These are phyloP conservation scores for Leucoraja ocellata DNA, from an alignment of 2,797 vertebrate species.

Conservation along the genomic window DNA sequence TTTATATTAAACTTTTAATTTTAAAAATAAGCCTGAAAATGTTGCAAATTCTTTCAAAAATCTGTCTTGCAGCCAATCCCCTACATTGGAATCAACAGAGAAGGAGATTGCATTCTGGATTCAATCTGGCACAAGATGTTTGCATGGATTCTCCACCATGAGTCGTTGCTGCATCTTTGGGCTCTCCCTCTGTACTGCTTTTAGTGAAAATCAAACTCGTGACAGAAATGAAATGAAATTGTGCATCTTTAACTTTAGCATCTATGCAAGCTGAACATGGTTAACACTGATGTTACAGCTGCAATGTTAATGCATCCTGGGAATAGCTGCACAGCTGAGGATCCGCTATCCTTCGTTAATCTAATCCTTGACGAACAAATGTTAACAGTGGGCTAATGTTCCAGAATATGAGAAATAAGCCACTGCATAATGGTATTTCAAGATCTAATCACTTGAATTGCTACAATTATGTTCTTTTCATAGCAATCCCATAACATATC, in stretches of 20 bases:
- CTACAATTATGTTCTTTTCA: background rate
- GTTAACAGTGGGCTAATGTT: background rate
- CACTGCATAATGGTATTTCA: background rate
- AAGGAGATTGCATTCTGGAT: too few relatives aligned
- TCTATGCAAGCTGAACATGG: background rate
- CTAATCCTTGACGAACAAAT: background rate
- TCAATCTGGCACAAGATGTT: too few relatives aligned
- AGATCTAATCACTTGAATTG: background rate
- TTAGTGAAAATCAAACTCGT: background rate
- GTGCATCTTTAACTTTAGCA: background rate
- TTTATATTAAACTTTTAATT: too few relatives aligned
- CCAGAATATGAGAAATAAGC: background rate
- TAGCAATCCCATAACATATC: background rate
- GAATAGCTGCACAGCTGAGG: background rate
- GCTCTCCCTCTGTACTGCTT: background rate
- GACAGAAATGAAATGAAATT: background rate
- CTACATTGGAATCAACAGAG: too few relatives aligned
- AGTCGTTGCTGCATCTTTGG: too few relatives aligned
- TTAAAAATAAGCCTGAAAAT: too few relatives aligned
- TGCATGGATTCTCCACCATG: too few relatives aligned
- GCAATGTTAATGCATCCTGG: background rate
- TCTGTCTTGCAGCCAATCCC: too few relatives aligned
- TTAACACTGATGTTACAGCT: background rate
- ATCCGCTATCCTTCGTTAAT: background rate
- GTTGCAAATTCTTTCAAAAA: too few relatives aligned